Base-by-base conservation (phyloP, 2,797 vertebrate genomes). In the Dermochelys coriacea region DNA sequence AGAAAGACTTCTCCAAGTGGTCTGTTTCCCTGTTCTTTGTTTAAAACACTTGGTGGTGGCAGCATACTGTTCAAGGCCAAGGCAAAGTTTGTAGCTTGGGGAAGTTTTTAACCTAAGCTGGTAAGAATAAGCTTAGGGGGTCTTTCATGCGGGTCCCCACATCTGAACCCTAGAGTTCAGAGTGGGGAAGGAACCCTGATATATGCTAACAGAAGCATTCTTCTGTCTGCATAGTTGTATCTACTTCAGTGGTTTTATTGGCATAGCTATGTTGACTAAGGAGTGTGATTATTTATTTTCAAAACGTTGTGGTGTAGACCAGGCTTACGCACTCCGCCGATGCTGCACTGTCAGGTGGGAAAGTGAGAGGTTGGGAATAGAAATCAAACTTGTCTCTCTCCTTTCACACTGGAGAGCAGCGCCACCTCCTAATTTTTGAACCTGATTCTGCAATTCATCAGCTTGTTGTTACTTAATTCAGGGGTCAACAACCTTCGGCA, bases 361-460 rank as follows among this genome's bases (percentile, higher is more conserved):
- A 71, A 71, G 19, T 41, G 10, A n/a, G 34, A 75, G 12, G 5
- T 15, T 37, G 37, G 41, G 41, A 77, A 49, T 47, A 52, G 78
- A 88, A 81, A 91, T 57, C 52, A 82, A 74, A 86, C 25, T 78
- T 71, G 84, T 41, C 51, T 31, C n/a, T 64, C 41, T 64, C 21
- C 25, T 45, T 51, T 41, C 47, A 16, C 75, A 84, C 85, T 12
- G 49, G 37, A 14, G 9, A 52, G n/a, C 51, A 89, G 19, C 80
- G 27, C 84, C 57, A 88, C 88, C 49, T 90, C 86, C 74, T 47
- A 79, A 12, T 74, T 94, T 97, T 94, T 95, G 89, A 87, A 75
- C 82, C 80, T 86, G 80, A 93, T 89, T 91, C 84, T 92, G 93
- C 75, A 91, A 85, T 95, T 87, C 91, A 94, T 90, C 95, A 90